Evolutionary conservation across 2,888 invertebrate genomes (phyloP), one percentile per base, ranked within the genome.

Genomic region (Pheosia gnoma): DNA sequence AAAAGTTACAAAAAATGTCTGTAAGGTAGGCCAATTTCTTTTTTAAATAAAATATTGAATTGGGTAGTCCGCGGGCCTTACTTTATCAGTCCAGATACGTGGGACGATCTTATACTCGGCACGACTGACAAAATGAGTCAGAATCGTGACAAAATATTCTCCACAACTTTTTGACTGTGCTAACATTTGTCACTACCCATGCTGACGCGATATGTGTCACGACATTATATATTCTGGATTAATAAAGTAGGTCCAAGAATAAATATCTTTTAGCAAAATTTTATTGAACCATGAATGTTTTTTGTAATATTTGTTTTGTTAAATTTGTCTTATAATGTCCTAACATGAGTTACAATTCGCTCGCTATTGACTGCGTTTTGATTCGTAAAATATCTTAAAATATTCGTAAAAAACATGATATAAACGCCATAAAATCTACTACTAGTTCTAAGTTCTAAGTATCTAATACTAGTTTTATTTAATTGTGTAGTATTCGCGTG

Each of bases 21-120:
- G 93, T 93, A 93, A 93, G 93, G 93, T 93, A 93, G 93, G 93
- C 92, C 91, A 78, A 80, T 84, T 92, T 81, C 70, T 78, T 79
- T 84, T 84, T 78, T 84, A 65, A 55, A 55, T 39, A 25, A 51
- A 51, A 47, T n/a, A 70, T 66, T 62, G 62, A 74, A 70, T 75
- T 77, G 61, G 70, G 68, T 75, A 72, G 66, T 39, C 64, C 61
- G 62, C 6, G 52, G 37, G 5, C 45, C 56, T 47, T 59, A 57
- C 52, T 59, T 57, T 49, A 59, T n/a, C n/a, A 47, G 47, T 47
- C 47, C 47, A 47, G 25, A 25, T 25, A 11, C 11, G 47, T 11
- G 47, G n/a, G 9, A 43, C 9, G 43, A 43, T 43, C 43, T 8
- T 25, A 25, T 25, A 25, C 25, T 25, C 25, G 25, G 25, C 25